These are phyloP conservation scores for Lasiurus borealis DNA, from an alignment of 2,113 vertebrate species.

Conservation along the genomic window DNA sequence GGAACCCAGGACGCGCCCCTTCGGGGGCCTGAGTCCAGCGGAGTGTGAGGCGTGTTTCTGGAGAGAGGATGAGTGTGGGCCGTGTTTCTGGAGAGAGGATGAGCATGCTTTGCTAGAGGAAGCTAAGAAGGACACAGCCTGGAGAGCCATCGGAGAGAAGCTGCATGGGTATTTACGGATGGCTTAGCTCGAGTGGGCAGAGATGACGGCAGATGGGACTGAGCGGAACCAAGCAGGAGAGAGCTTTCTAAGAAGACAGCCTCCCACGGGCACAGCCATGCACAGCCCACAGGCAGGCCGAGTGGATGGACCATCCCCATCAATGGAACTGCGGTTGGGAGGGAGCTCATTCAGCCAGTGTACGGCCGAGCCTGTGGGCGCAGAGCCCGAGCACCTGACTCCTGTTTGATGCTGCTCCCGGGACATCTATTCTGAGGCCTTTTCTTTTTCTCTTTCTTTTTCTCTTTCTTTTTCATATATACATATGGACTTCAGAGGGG, in stretches of 20 bases:
- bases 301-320: accelerated
- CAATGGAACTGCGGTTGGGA: not conserved
- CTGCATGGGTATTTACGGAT: slow-evolving; percentile 60
- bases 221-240: accelerated
- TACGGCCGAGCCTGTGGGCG: accelerated
- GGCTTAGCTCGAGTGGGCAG: slow-evolving; percentile 30
- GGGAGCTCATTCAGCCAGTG: not conserved
- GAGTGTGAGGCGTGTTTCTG: not conserved
- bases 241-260: not conserved
- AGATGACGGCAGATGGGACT: not conserved
- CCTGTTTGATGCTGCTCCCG: not conserved
- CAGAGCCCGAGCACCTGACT: not conserved
- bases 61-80: not conserved
- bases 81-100: not conserved
- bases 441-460: not conserved
- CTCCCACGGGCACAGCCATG: not conserved
- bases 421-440: not conserved
- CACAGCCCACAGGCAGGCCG: not conserved
- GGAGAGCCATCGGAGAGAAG: not conserved
- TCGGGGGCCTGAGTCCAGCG: accelerated
- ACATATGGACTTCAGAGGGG: no score
- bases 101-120: not conserved
- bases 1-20: not conserved
- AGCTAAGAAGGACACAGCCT: not conserved
- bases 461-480: no score